Percentiles rank a stretch among this genome's conserved stretches.
These are phyloP conservation scores for Gila robusta DNA, from an alignment of 2,797 vertebrate genomes.

Conservation along the genomic window DNA sequence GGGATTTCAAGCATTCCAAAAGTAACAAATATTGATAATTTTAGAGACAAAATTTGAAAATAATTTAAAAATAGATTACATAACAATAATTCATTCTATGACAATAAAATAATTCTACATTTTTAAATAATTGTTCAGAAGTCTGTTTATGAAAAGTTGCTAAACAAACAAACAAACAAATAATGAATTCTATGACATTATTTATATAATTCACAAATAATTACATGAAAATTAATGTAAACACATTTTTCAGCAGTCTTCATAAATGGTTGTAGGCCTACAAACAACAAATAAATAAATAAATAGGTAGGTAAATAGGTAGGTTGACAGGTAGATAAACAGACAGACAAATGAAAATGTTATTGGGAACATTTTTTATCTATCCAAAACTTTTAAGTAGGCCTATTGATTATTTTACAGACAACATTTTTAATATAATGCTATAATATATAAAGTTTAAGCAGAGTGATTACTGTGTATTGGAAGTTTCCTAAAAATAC, in stretches of 20 bases:
- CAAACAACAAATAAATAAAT: neutral
- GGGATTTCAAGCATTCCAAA: neutral
- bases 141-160: neutral
- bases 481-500: neutral
- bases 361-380: neutral
- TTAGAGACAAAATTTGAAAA: neutral
- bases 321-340: neutral
- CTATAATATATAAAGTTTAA: neutral
- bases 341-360: neutral
- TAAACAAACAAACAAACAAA: neutral
- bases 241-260: neutral
- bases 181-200: neutral
- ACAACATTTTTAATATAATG: neutral
- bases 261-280: neutral
- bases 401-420: conserved; percentile 3
- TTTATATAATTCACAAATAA: neutral
- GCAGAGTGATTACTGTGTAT: neutral
- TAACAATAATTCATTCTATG: neutral
- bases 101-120: neutral
- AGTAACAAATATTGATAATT: neutral
- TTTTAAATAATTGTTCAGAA: neutral
- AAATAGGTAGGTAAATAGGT: neutral
- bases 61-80: neutral
- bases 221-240: neutral
- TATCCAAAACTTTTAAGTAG: neutral